Conservation (phyloP, 2,888 invertebrate species). For the Megalurothrips usitatus region DNA sequence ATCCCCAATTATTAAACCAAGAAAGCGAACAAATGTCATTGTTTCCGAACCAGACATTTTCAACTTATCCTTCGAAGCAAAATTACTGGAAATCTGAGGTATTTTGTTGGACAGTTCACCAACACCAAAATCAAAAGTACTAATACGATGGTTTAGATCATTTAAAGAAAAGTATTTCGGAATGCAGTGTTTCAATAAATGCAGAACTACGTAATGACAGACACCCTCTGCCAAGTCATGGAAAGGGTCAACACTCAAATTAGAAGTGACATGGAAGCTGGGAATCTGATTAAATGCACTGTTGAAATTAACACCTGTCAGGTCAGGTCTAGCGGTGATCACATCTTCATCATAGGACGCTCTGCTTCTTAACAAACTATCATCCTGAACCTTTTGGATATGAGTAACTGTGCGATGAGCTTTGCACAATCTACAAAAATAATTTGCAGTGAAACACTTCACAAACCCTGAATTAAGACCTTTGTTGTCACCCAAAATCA, state of each 20-base stretch:
- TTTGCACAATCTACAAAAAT: background rate
- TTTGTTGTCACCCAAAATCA: background rate
- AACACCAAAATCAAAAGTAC: background rate
- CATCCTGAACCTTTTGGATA: background rate
- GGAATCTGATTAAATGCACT: no score
- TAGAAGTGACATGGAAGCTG: background rate
- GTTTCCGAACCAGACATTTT: background rate
- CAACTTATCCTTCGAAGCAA: background rate
- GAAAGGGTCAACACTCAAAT: background rate
- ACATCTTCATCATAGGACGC: background rate
- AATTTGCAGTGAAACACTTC: no score
- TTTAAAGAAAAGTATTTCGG: conserved; percentile 4
- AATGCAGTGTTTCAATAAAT: background rate
- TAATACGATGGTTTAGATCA: background rate
- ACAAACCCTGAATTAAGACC: background rate
- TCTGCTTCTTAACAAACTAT: background rate
- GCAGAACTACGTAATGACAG: background rate
- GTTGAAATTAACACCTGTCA: background rate
- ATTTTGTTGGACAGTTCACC: background rate
- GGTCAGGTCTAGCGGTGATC: background rate
- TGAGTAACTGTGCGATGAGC: background rate
- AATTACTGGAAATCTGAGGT: background rate
- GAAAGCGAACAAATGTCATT: background rate
- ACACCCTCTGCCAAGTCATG: background rate
- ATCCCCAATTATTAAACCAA: background rate